Evolutionary conservation across 2,797 vertebrate genomes (phyloP), one percentile per base, ranked within the genome.

Genomic region (Neosalanx taihuensis): DNA sequence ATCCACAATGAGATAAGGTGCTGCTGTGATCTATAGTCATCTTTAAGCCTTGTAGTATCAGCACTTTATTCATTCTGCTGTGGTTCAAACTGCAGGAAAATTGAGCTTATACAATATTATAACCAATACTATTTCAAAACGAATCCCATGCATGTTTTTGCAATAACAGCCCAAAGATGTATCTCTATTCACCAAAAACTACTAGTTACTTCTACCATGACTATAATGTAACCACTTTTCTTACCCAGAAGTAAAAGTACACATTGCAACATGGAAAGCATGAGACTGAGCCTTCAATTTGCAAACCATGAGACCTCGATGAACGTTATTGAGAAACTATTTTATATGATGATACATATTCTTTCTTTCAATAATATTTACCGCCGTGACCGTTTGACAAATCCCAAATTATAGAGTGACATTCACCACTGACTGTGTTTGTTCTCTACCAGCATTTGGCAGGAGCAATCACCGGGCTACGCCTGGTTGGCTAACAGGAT

Each of bases 401-500:
- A 35, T 31, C 17, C 29, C 29, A 63, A 5, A 63, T 6, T 6
- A 5, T 63, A 31, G 6, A 63, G 10, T 41, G n/a, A 64, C 62
- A 64, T 64, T 33, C 62, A 10, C 9, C 60, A 18, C 7, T n/a
- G 18, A 35, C 7, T 1, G 6, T 64, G 62, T 20, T 64, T 64
- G 35, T 65, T 26, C 12, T 26, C 2, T 46, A 29, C 13, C 64
- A 41, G n/a, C 12, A 5, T 26, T 51, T 65, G 12, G 63, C 63
- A 41, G 37, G 35, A 15, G 35, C 35, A 5, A 26, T 37, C 37
- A 49, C 37, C 33, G 20, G 62, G 59, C 60, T 69, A 26, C 60
- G 46, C 69, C 49, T 63, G 37, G 61, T 58, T 56, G 20, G 37
- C 33, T 62, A 35, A 67, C 57, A 64, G 23, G 51, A 64, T 60